These are phyloP conservation scores for Silurus lanzhouensis DNA, from an alignment of 2,797 vertebrate genomes.

Conservation along the genomic window DNA sequence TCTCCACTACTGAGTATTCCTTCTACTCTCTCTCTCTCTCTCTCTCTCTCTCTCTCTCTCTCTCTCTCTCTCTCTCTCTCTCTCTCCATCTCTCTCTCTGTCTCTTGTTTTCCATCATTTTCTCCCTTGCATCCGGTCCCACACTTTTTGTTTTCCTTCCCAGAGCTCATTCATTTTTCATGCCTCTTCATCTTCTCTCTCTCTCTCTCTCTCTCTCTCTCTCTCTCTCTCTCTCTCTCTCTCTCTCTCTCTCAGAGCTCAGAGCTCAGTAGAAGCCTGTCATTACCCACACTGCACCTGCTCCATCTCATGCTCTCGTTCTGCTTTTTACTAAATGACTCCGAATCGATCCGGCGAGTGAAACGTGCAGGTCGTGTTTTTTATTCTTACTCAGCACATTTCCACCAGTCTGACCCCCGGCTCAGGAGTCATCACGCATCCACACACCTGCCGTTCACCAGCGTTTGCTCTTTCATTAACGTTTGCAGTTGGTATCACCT, in stretches of 20 bases:
- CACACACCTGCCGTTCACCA: conserved; percentile 20
- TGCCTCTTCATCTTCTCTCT: neutral
- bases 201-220: conserved; percentile 1
- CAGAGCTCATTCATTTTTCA: conserved; percentile 33
- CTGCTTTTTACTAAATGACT: conserved; percentile 42
- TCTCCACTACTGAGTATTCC: neutral
- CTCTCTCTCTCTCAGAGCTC: conserved; percentile 4
- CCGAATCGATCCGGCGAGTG: conserved; percentile 20
- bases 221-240: conserved; percentile 12
- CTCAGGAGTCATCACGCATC: neutral
- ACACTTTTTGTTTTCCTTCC: conserved; percentile 11
- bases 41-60: neutral
- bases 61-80: conserved; percentile 2
- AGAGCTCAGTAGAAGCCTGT: conserved; percentile 21
- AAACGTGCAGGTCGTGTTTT: neutral
- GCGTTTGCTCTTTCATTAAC: conserved; percentile 12
- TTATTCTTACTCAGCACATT: neutral
- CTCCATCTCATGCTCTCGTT: conserved; percentile 22
- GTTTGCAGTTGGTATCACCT: conserved; percentile 55
- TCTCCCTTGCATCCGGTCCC: neutral
- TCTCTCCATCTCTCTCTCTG: neutral
- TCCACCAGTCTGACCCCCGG: neutral
- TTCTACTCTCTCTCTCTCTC: neutral
- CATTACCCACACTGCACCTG: conserved; percentile 35
- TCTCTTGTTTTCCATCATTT: neutral